phyloP scores from a whole-genome alignment of 2,113 vertebrate genomes.

The Strix uralensis region DNA sequence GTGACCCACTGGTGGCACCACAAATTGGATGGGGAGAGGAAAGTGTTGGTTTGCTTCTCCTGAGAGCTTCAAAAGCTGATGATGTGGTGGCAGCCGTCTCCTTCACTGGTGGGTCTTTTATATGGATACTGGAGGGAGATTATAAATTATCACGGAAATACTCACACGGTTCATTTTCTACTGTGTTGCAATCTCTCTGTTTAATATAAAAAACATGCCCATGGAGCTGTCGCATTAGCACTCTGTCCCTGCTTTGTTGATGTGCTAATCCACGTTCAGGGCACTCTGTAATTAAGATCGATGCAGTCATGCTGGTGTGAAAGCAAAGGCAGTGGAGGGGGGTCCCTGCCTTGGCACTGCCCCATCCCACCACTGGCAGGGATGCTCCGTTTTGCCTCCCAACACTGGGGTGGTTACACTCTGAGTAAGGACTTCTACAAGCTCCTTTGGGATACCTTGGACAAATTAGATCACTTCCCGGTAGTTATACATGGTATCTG shows the following conservation, averaged over 20 bases:
- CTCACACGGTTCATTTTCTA: not conserved
- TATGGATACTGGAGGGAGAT: not conserved
- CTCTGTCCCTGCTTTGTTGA: not conserved
- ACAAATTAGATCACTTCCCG: not conserved
- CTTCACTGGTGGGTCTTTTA: not conserved
- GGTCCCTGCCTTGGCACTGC: not conserved
- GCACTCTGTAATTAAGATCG: not conserved
- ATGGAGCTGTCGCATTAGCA: not conserved
- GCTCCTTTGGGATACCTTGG: not conserved
- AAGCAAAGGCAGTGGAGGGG: not conserved
- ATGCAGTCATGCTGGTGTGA: not conserved
- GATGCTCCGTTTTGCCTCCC: not conserved
- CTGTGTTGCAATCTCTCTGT: not conserved
- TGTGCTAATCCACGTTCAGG: not conserved
- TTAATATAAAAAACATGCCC: not conserved
- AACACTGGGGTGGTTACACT: accelerated
- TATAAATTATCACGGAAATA: not conserved
- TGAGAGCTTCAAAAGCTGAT: not conserved
- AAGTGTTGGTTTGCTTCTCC: not conserved
- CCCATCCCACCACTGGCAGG: accelerated
- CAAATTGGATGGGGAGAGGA: not conserved
- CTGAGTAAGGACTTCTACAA: not conserved
- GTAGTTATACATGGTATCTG: not conserved
- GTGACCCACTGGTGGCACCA: not conserved
- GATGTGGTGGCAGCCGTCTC: not conserved